Evolutionary conservation across 2,797 vertebrate species (phyloP), one percentile per base, ranked within the genome.

Genomic region (Chiroxiphia lanceolata): DNA sequence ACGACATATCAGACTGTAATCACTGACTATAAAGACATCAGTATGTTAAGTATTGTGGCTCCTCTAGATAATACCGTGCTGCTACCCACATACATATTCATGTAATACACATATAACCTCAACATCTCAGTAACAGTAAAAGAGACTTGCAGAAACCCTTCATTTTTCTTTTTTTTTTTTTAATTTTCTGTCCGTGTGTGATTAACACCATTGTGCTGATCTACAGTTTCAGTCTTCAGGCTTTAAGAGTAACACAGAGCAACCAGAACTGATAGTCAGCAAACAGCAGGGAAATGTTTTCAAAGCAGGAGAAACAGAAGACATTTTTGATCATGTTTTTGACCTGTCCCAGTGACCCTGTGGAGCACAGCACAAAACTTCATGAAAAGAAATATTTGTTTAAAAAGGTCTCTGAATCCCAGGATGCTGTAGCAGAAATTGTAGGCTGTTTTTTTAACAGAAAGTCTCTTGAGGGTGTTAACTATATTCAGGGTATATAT

Each of bases 351-450:
- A 71, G 34, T 69, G 69, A 91, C 48, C 57, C 42, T 63, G 34
- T 50, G 53, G 34, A 93, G 38, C 38, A 68, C 17, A 89, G 38
- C 40, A 72, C 20, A 93, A 91, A 86, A 83, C 21, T 65, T 83
- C 27, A 69, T n/a, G 19, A 59, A 87, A 72, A 33, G 33, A 96
- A 85, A 56, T 81, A 50, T 75, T 93, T 93, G 47, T 86, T 91
- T 94, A 10, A 75, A 91, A 93, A 81, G 14, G n/a, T 65, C 47
- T 77, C 51, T 26, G 47, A 93, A 75, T 89, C 47, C 34, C 57
- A 86, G 57, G 34, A 64, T 83, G 22, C n/a, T 51, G 13, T 22
- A 85, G 47, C 36, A 85, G 42, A 89, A 91, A 78, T 26, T 57
- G 23, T 40, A 78, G n/a, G 9, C 12, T 68, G 10, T 26, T 61